phyloP scores from a whole-genome alignment of 2,888 invertebrate species.

The Aquatica leii region DNA sequence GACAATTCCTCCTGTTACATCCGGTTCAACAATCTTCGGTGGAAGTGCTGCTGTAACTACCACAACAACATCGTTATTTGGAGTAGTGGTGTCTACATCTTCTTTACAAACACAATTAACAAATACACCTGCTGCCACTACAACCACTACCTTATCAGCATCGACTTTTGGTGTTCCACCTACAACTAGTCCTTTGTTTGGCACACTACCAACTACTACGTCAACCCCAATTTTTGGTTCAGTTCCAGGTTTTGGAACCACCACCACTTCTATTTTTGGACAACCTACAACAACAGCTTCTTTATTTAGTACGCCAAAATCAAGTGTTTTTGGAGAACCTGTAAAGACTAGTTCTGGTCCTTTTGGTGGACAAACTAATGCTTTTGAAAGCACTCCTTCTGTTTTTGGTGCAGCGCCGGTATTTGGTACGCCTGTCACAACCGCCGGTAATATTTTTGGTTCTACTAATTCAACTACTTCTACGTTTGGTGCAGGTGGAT shows the following conservation, averaged over 20 bases:
- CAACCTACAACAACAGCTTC: slow-evolving; percentile 36
- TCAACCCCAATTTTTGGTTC: slow-evolving; percentile 7
- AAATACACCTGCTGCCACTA: slow-evolving; percentile 1
- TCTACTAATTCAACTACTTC: slow-evolving; percentile 2
- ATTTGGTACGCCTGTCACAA: slow-evolving; percentile 27
- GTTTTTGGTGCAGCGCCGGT: slow-evolving; percentile 14
- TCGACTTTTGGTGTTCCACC: background rate
- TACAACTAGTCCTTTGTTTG: slow-evolving; percentile 17
- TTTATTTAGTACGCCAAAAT: slow-evolving; percentile 36
- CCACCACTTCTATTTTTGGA: slow-evolving; percentile 20
- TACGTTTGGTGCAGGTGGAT: slow-evolving; percentile 24
- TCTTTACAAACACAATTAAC: slow-evolving; percentile 16
- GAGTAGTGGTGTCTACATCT: slow-evolving; percentile 13
- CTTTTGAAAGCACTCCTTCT: slow-evolving; percentile 10
- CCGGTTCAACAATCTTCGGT: slow-evolving; percentile 24
- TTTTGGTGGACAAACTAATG: slow-evolving; percentile 37
- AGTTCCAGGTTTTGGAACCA: background rate
- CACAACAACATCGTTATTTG: slow-evolving; percentile 9
- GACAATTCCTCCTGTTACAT: slow-evolving; percentile 23
- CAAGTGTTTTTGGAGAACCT: background rate
- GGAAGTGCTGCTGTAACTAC: slow-evolving; percentile 4
- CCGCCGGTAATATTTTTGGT: slow-evolving; percentile 20
- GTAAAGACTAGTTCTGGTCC: slow-evolving; percentile 15
- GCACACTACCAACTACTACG: slow-evolving; percentile 15
- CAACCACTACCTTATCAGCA: slow-evolving; percentile 13